Evolutionary conservation across 2,797 vertebrate genomes (phyloP), one percentile per base, ranked within the genome.

Genomic region (Fundulus diaphanus): DNA sequence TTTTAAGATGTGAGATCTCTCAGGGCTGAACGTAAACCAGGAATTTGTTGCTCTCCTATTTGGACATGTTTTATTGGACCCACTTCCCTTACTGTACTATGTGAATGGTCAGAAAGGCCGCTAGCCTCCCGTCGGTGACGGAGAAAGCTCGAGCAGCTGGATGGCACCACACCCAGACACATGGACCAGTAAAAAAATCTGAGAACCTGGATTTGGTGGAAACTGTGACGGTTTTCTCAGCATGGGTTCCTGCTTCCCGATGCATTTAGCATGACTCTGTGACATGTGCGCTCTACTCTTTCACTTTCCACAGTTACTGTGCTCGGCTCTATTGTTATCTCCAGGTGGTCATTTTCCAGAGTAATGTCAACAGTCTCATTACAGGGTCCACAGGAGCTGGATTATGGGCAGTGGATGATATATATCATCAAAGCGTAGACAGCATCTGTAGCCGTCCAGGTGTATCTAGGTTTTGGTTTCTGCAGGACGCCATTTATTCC

Each of bases 1-100:
- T 92, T 95, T 95, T 89, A 92, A 69, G 91, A 86, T 93, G 90
- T 79, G 88, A 92, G 92, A 93, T 92, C 92, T 92, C 95, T 94
- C 88, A 92, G 87, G 90, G 88, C 87, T 65, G 76, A 91, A 92
- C 92, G 92, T 89, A 91, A 93, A 93, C 91, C 90, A 84, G 84
- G 86, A 80, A 72, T 79, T 80, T 0, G 74, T 76, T 80, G 78
- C 68, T 86, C 80, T 56, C 59, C 73, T 77, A 24, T 63, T 79
- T 74, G 78, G 75, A 79, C 44, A 72, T 77, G 76, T 88, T 92
- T 70, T 81, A 82, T 78, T 79, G 82, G 79, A 82, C 76, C 79
- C 76, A 22, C 80, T 74, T 76, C 80, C 81, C 61, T 72, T 40
- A 22, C 65, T 37, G 79, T 90, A 78, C 88, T 81, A 69, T 74